Conservation (phyloP, 2,888 invertebrate genomes). For the Aspidapion aeneum region DNA sequence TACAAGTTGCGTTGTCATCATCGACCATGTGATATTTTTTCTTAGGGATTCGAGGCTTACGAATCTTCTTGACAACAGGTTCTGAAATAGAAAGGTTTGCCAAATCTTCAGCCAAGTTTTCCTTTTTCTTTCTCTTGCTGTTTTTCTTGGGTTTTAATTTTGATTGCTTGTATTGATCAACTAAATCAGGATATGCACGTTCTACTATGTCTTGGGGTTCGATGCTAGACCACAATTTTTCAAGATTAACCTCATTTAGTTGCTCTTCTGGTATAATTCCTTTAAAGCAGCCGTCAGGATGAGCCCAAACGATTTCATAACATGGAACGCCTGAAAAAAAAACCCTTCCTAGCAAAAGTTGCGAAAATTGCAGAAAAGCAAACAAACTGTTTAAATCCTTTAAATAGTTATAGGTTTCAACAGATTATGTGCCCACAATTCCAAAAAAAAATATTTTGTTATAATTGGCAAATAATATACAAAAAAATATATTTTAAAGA, state of each 20-base stretch:
- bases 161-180: slow-evolving; percentile 54
- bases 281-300: slow-evolving; percentile 54
- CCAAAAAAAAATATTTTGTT: slow-evolving; percentile 2
- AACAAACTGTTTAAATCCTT: not conserved
- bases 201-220: slow-evolving; percentile 65
- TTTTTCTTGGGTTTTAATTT: slow-evolving; percentile 47
- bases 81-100: slow-evolving; percentile 36
- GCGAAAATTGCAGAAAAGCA: too few relatives aligned
- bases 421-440: slow-evolving; percentile 1
- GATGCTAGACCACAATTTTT: slow-evolving; percentile 60
- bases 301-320: slow-evolving; percentile 70
- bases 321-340: slow-evolving; percentile 57
- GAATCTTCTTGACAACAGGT: slow-evolving; percentile 34
- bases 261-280: slow-evolving; percentile 60
- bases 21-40: not conserved
- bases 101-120: slow-evolving; percentile 24
- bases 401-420: not conserved
- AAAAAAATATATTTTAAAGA: too few relatives aligned
- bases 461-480: not conserved
- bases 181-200: slow-evolving; percentile 60
- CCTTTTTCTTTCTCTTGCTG: slow-evolving; percentile 33
- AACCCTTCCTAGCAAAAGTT: too few relatives aligned
- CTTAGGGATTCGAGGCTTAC: slow-evolving; percentile 34
- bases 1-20: slow-evolving; percentile 10
- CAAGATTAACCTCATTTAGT: slow-evolving; percentile 49